Evolutionary conservation across 2,797 vertebrate genomes (phyloP).

Genomic region (Macroramphosus scolopax): DNA sequence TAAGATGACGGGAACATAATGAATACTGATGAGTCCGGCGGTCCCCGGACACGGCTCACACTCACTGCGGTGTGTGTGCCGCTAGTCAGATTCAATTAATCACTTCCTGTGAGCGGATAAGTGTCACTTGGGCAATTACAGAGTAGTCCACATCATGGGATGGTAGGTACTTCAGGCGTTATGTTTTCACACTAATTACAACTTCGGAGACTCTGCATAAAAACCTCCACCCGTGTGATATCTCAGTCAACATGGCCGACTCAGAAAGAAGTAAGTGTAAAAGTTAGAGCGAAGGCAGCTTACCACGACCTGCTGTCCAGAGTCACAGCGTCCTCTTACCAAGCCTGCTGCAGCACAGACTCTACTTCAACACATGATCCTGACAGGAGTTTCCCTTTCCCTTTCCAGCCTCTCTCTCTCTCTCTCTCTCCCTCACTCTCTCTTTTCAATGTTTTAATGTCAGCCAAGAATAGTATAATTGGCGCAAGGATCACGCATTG

Average conservation of each 20-base stretch:
- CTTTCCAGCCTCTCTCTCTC: constrained; percentile 20
- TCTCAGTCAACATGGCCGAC: too few relatives aligned
- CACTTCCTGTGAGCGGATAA: constrained; percentile 18
- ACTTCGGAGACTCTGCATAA: too few relatives aligned
- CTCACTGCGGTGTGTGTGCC: neutral
- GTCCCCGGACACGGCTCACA: neutral
- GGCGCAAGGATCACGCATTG: neutral
- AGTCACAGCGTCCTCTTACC: constrained; percentile 18
- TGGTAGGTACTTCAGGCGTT: too few relatives aligned
- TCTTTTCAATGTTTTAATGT: neutral
- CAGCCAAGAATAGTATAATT: neutral
- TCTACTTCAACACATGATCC: constrained; percentile 50
- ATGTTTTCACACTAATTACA: too few relatives aligned
- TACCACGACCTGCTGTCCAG: constrained; percentile 44
- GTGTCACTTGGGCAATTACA: constrained; percentile 14
- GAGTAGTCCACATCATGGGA: neutral
- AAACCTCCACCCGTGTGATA: too few relatives aligned
- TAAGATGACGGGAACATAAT: neutral
- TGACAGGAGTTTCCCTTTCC: constrained; percentile 32
- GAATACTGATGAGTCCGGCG: neutral
- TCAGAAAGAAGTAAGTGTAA: too few relatives aligned
- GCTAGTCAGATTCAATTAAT: constrained; percentile 13
- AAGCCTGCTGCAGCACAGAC: constrained; percentile 32
- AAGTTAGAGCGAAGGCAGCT: constrained; percentile 43
- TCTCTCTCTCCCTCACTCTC: neutral